These are phyloP conservation scores for Andrena bicolor DNA, from an alignment of 2,888 invertebrate species.

Conservation along the genomic window DNA sequence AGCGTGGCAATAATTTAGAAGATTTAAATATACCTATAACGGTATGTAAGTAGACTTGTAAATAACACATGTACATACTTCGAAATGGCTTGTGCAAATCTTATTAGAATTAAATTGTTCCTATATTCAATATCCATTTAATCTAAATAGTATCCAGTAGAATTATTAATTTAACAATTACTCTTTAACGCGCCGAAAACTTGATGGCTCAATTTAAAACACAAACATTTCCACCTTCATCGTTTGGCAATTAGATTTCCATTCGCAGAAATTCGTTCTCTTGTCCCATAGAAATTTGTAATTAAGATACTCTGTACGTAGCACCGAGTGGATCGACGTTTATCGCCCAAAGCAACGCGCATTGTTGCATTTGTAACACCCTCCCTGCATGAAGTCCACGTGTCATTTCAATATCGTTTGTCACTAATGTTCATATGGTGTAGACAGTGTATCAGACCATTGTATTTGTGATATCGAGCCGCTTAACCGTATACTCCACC, in stretches of 20 bases:
- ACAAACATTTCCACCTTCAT: constrained; percentile 1
- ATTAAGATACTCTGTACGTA: neutral
- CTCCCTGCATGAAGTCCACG: constrained; percentile 52
- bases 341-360: constrained; percentile 28
- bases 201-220: constrained; percentile 53
- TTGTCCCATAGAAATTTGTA: neutral
- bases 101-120: constrained; percentile 18
- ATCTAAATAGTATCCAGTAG: neutral
- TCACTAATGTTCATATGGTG: constrained; percentile 30
- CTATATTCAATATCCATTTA: neutral
- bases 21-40: constrained; percentile 21
- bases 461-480: constrained; percentile 30
- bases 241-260: neutral
- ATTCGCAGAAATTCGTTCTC: neutral
- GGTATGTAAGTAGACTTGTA: constrained; percentile 40
- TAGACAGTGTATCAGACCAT: constrained; percentile 33
- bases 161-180: constrained; percentile 8
- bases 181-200: constrained; percentile 9
- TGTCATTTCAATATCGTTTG: constrained; percentile 39
- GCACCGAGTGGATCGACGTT: constrained; percentile 17
- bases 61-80: constrained; percentile 37
- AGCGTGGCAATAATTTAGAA: constrained; percentile 23
- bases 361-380: constrained; percentile 38
- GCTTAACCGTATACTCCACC: constrained; percentile 29
- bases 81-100: constrained; percentile 44